Evolutionary conservation across 2,113 vertebrate genomes (phyloP), one percentile per base, ranked within the genome.

Genomic region (Cyphomyrus discorhynchus): DNA sequence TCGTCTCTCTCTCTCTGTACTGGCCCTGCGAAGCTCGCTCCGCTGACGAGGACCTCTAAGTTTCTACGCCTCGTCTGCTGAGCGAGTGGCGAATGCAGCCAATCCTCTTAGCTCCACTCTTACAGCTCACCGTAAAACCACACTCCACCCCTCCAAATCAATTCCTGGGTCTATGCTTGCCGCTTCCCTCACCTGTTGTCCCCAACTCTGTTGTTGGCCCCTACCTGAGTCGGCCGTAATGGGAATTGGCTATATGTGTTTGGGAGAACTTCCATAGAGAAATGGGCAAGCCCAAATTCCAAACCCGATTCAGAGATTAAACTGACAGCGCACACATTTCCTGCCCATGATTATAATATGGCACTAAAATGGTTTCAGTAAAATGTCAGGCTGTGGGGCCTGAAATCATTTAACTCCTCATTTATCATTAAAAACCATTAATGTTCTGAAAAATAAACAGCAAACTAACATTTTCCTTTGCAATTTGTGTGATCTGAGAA

Each of bases 21-120:
- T 80, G 88, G 92, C 90, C 87, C 90, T 92, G 92, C 91, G 90
- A 42, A 50, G 87, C 87, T 62, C 58, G 52, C n/a, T 17, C 47
- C 90, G 86, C 84, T 35, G 86, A 84, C 90, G 88, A 0, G 35
- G n/a, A 86, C 9, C 27, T 56, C 47, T 24, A 88, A 84, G 66
- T 56, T 90, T 84, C 50, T 27, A 31, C 80, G 39, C 21, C 89
- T 58, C 50, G n/a, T 19, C 31, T 39, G 89, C 39, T 19, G 52
- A 58, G 50, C 24, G n/a, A 45, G 50, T 45, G 49, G 9, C 19
- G 74, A 50, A 53, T 19, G 89, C 50, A 84, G 77, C 77, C 39
- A 46, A 49, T 31, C 52, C 35, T 83, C 77, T 42, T 45, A 31
- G 31, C 74, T 39, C 50, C 35, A 21, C 21, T 83, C 87, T 52